A percentile compares a stretch with the other conserved stretches of the same genome.
phyloP scores from a whole-genome alignment of 1,140 invertebrate genomes.

The Drosophila nigrodunni region DNA sequence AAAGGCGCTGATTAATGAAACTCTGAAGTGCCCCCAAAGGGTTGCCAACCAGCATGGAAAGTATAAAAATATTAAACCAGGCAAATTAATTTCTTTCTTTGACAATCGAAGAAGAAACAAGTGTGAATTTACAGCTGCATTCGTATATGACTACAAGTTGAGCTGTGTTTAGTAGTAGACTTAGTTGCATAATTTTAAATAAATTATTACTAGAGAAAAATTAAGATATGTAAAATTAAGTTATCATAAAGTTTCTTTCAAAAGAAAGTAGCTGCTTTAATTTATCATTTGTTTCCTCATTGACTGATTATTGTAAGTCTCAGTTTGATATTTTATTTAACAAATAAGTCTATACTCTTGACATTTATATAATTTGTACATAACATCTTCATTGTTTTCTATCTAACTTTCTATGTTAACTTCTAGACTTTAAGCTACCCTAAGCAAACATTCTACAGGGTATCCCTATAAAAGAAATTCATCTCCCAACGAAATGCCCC shows the following conservation, averaged over 20 bases:
- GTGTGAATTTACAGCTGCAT: background rate
- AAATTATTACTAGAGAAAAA: no score
- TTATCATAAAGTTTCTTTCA: no score
- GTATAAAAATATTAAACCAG: background rate
- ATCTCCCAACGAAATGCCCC: constrained; percentile 14
- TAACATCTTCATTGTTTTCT: no score
- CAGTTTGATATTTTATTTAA: no score
- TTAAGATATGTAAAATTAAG: no score
- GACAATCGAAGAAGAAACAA: constrained; percentile 17
- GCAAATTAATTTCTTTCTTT: constrained; percentile 45
- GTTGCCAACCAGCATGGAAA: constrained; percentile 33
- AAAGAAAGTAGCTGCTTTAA: no score
- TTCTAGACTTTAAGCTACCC: background rate
- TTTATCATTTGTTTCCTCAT: no score
- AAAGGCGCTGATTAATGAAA: constrained; percentile 41
- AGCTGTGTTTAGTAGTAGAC: background rate
- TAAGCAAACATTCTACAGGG: constrained; percentile 8
- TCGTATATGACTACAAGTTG: background rate
- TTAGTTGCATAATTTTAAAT: background rate
- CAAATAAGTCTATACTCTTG: no score
- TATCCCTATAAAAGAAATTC: constrained; percentile 1
- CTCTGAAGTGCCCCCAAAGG: background rate
- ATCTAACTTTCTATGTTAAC: no score
- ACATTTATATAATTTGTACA: no score
- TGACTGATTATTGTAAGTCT: no score